Percentiles rank a stretch among this genome's conserved stretches.
phyloP scores from a whole-genome alignment of 2,797 vertebrate species.

The Aldrovandia affinis region DNA sequence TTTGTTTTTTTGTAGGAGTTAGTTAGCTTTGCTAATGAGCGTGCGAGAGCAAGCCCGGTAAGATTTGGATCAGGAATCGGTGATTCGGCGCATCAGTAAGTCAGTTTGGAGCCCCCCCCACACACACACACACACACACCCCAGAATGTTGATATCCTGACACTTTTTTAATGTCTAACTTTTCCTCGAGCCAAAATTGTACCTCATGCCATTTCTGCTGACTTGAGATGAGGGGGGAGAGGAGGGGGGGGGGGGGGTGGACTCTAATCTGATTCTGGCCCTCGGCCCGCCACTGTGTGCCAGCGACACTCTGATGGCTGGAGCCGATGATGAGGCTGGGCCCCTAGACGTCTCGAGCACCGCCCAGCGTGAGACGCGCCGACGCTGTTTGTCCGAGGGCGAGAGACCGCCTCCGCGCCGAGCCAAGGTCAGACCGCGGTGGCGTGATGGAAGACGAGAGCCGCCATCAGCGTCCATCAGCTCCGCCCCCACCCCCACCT shows the following conservation, averaged over 20 bases:
- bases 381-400: conserved; percentile 57
- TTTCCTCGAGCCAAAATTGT: conserved; percentile 48
- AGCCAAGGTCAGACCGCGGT: conserved; percentile 61
- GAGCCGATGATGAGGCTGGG: conserved; percentile 49
- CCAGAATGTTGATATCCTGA: conserved; percentile 55
- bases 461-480: conserved; percentile 35
- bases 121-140: conserved; percentile 38
- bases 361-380: conserved; percentile 39
- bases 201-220: conserved; percentile 23
- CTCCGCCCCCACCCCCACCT: conserved; percentile 37
- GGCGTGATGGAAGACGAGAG: conserved; percentile 50
- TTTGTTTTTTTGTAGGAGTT: neutral
- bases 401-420: conserved; percentile 52
- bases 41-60: conserved; percentile 39
- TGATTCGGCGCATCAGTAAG: conserved; percentile 39
- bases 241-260: neutral
- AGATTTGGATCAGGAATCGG: conserved; percentile 48
- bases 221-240: neutral
- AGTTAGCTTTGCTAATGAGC: neutral
- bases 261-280: conserved; percentile 2
- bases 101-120: neutral
- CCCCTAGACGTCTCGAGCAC: conserved; percentile 31
- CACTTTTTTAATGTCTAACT: conserved; percentile 49
- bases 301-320: conserved; percentile 38
- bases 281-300: conserved; percentile 33